Percentiles rank a stretch among this genome's conserved stretches.
Evolutionary conservation across 1,140 invertebrate species (phyloP).

Genomic region (Orchestia grillus): DNA sequence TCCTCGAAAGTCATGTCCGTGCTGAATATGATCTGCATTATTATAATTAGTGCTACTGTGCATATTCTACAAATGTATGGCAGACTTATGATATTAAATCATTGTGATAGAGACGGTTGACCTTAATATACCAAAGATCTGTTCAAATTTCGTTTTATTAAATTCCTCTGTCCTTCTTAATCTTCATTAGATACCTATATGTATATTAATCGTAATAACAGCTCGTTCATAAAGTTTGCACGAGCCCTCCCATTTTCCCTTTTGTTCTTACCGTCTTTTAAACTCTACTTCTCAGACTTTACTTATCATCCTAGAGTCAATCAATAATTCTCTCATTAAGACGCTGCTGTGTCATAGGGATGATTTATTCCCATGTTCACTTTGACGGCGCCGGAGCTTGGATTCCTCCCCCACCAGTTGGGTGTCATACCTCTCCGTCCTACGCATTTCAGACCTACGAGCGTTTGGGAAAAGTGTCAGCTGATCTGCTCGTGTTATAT

Average conservation of each 20-base stretch:
- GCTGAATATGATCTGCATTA: background rate
- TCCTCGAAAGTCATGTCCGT: background rate
- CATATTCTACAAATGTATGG: background rate
- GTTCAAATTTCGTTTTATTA: background rate
- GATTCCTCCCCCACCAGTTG: too few relatives aligned
- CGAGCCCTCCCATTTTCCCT: background rate
- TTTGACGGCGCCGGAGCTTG: too few relatives aligned
- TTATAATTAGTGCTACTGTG: background rate
- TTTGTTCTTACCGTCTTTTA: background rate
- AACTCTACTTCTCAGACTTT: too few relatives aligned
- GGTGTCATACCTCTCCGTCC: too few relatives aligned
- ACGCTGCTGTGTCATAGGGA: too few relatives aligned
- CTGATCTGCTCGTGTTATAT: too few relatives aligned
- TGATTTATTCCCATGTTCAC: too few relatives aligned
- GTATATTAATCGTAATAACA: background rate
- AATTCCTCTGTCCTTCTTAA: background rate
- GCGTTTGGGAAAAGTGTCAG: too few relatives aligned
- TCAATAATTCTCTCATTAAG: background rate
- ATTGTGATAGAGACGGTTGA: background rate
- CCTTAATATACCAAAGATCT: background rate
- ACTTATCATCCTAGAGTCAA: background rate
- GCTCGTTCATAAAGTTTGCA: background rate
- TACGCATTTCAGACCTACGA: too few relatives aligned
- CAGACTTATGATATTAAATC: background rate
- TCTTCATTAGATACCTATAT: background rate